Base-by-base conservation (phyloP, 1,140 invertebrate species). In the Drosophila oshimai region DNA sequence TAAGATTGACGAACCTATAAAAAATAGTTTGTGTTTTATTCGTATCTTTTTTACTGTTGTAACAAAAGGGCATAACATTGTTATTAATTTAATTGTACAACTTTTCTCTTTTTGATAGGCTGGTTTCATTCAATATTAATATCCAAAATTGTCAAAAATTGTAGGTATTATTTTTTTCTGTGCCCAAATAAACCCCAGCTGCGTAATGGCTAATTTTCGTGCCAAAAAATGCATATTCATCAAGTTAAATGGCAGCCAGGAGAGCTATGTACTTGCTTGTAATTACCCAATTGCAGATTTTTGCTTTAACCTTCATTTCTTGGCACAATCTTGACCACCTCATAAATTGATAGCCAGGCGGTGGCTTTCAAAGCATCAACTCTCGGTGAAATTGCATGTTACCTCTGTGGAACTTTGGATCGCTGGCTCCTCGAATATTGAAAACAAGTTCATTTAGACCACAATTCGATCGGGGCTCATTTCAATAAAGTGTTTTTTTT, bases 251-350 rank as follows among this genome's bases (percentile, higher is more conserved):
- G 75, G 57, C 64, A 65, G 61, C 39, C 78, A 77, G 70, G 57
- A 60, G 61, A 22, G 26, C 42, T 49, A n/a, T n/a, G n/a, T n/a
- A 29, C 68, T 44, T 31, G 50, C 37, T 42, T 41, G 78, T 83
- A 81, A 81, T 83, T 81, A 81, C 62, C 61, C 60, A 73, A 79
- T 64, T 65, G 54, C 10, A 10, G 15, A 46, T 28, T 44, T 55
- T 39, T 50, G n/a, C 51, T 15, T 42, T 15, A 22, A 10, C 28
- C 29, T 22, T 41, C 41, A 7, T 10, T 84, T 79, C 84, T 83
- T 84, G 79, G 75, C 78, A 77, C 78, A 83, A 83, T 86, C 75
- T 80, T 75, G 80, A 71, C 80, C 80, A 86, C 75, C 75, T 86
- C 80, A 70, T 86, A 87, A 86, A 86, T 64, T 57, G 65, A 73